Evolutionary conservation across 1,140 invertebrate species (phyloP), one percentile per base, ranked within the genome.

Genomic region (Heliconius himera): DNA sequence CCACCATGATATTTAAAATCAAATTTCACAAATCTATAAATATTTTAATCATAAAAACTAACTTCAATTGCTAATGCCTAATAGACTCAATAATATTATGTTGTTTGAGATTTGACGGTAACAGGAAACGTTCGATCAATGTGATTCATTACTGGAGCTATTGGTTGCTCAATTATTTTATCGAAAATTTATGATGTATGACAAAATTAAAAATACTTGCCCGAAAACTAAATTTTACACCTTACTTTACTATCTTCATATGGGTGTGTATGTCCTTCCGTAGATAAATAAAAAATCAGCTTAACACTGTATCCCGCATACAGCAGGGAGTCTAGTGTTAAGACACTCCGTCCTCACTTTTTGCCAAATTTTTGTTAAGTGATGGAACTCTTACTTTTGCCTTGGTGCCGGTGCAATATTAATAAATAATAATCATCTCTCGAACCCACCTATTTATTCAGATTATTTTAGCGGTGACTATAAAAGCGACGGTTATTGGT

Each of bases 61-160:
- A 18, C 13, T 20, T 56, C 54, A 26, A 60, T 26, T 60, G 56
- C 56, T 60, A 26, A 60, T 60, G 26, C 8, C 22, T 60, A 26
- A 60, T 60, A 26, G n/a, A 26, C 11, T 56, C 54, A 20, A 22
- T n/a, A n/a, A 60, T 26, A 41, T 41, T 41, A 60, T 26, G 9
- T 26, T 8, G 22, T 60, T 60, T 56, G 6, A 60, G 9, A 26
- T 60, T 60, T 26, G 56, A 60, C 22, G 22, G 74, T 70, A 76
- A 76, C 56, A 41, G 73, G 74, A 77, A 77, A 41, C 41, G 3
- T 2, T 36, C n/a, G 38, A 66, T 75, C 18, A 60, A 26, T 36
- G 20, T 75, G 54, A 75, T 60, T 60, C 26, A 54, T 60, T 13
- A 26, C 22, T 26, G 8, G 13, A n/a, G 8, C 54, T 20, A 22